A percentile compares a stretch with the other conserved stretches of the same genome.
Conservation (phyloP, 2,113 vertebrate species). For the Blennius ocellaris region DNA sequence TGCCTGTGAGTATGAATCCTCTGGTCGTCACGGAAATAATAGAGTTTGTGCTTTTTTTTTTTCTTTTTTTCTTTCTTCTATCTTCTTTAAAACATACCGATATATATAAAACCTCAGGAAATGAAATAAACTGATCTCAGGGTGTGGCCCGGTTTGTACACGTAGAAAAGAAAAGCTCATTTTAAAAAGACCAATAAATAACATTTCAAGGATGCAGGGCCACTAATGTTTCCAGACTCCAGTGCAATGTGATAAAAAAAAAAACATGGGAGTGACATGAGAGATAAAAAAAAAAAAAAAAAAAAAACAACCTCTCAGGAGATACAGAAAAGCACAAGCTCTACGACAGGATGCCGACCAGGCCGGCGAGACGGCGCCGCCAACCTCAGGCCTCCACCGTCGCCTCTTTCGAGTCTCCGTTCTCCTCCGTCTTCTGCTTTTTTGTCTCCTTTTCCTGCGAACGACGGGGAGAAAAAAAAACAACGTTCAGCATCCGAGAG, state of each 20-base stretch:
- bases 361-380: constrained; percentile 78
- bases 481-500: background rate
- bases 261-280: constrained; percentile 77
- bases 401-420: constrained; percentile 85
- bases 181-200: constrained; percentile 90
- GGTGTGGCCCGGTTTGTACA: constrained; percentile 77
- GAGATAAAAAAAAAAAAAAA: no score
- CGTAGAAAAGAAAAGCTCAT: constrained; percentile 75
- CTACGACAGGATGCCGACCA: constrained; percentile 84
- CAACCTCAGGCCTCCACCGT: constrained; percentile 83
- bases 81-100: constrained; percentile 61
- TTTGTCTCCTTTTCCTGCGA: constrained; percentile 85
- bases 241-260: constrained; percentile 85
- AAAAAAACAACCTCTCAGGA: constrained; percentile 70
- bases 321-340: constrained; percentile 87
- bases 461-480: constrained; percentile 9
- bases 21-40: constrained; percentile 82
- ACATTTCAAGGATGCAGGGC: constrained; percentile 83
- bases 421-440: constrained; percentile 88
- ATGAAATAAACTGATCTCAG: constrained; percentile 70
- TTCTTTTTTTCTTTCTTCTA: no score
- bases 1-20: constrained; percentile 76
- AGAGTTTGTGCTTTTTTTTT: constrained; percentile 87
- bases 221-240: constrained; percentile 84
- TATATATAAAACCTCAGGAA: constrained; percentile 69